A percentile compares a stretch with the other conserved stretches of the same genome.
Conservation (phyloP, 1,140 invertebrate genomes). For the Procambarus virginalis region DNA sequence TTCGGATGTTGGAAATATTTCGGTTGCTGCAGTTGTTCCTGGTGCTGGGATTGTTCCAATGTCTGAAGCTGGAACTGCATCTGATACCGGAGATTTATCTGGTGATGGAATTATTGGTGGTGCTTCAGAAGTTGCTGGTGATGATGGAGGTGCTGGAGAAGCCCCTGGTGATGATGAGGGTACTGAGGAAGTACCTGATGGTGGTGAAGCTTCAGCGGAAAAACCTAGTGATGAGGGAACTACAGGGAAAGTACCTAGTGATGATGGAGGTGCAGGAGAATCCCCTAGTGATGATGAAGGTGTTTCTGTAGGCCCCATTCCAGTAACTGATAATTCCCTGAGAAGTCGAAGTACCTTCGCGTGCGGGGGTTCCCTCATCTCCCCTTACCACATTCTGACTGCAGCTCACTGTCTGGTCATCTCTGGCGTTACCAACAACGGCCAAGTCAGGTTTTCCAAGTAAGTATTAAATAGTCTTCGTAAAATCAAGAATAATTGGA, state of each 20-base stretch:
- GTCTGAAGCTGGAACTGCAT: no score
- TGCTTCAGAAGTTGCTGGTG: no score
- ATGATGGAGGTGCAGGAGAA: neutral
- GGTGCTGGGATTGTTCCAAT: neutral
- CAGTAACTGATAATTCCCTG: constrained; percentile 13
- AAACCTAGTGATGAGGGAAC: neutral
- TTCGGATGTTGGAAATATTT: no score
- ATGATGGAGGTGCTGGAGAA: neutral
- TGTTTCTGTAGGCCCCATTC: neutral
- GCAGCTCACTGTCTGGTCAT: constrained; percentile 17
- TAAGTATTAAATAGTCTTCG: neutral
- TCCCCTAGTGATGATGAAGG: neutral
- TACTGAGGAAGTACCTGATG: no score
- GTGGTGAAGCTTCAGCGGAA: neutral
- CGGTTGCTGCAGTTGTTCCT: neutral
- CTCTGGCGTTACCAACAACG: neutral
- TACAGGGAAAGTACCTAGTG: no score
- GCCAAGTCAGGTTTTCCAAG: neutral
- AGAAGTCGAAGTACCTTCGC: constrained; percentile 16
- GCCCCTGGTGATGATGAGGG: neutral
- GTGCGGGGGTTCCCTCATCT: constrained; percentile 21
- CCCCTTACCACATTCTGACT: constrained; percentile 16
- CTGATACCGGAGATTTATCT: no score
- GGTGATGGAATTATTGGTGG: no score
- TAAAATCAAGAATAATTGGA: no score